Percentiles rank a stretch among this genome's conserved stretches.
Conservation (phyloP, 2,797 vertebrate species). For the Tauraco hartlaubi region DNA sequence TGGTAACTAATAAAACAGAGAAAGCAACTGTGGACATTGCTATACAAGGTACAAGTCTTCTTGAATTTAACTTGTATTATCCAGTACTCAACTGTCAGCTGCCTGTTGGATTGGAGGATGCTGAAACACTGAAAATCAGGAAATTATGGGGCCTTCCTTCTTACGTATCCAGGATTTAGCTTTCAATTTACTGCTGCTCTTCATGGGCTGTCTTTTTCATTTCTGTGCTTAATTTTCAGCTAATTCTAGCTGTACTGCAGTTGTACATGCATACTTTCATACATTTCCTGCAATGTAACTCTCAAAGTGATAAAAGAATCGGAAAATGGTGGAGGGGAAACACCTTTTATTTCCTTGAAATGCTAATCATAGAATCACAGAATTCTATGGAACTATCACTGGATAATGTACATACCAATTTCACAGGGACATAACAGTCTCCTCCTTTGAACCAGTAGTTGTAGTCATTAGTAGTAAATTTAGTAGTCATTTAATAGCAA, state of each 20-base stretch:
- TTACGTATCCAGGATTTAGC: neutral
- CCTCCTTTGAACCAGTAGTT: neutral
- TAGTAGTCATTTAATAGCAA: neutral
- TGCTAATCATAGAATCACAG: neutral
- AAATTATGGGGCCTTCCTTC: neutral
- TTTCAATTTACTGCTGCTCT: neutral
- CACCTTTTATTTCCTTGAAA: neutral
- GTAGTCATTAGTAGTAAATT: neutral
- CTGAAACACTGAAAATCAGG: neutral
- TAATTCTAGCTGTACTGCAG: neutral
- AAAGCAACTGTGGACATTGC: neutral
- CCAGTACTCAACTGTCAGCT: neutral
- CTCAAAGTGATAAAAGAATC: neutral
- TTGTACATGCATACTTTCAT: neutral
- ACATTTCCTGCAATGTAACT: neutral
- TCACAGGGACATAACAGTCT: neutral
- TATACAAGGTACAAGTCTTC: slow-evolving; percentile 50
- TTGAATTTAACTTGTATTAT: neutral
- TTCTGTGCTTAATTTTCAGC: neutral
- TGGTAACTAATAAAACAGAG: slow-evolving; percentile 45
- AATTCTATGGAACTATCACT: too few relatives aligned
- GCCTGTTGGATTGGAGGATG: neutral
- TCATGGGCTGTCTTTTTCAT: neutral
- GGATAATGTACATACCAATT: neutral
- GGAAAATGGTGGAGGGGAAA: neutral